Evolutionary conservation across 2,113 vertebrate species (phyloP), one percentile per base, ranked within the genome.

Genomic region (Erpornis zantholeuca): DNA sequence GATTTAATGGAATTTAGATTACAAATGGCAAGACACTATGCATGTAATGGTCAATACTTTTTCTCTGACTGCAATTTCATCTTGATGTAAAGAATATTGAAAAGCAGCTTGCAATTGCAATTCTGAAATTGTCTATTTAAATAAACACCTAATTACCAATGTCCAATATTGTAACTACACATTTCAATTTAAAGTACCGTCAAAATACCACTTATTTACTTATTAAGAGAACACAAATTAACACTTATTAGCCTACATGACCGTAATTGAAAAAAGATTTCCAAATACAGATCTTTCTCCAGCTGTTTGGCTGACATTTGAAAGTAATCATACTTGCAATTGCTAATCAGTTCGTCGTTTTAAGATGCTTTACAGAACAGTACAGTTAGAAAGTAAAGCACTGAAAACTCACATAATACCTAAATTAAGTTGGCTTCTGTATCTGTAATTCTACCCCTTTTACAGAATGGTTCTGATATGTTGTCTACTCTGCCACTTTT

Each of bases 161-260:
- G 40, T 52, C 54, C 85, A 82, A 42, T 47, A 40, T 45, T 35
- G 36, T 71, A 92, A 68, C 28, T 49, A 35, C 0, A 2, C 11
- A 35, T 53, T 85, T n/a, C 29, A 89, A 76, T 93, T 92, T 87
- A 53, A 91, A 93, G 65, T 42, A 53, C 36, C 36, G 61, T 72
- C 36, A 68, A 86, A 73, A 78, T 35, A 47, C 8, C 35, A 47
- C 68, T 88, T 88, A 50, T 53, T 75, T 77, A 69, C 83, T 92
- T 92, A 83, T 42, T 80, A 84, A 78, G 35, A 84, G 60, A 91
- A 73, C 28, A 9, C 68, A 86, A 86, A 93, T 44, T 60, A 92
- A 88, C 35, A 60, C 36, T 78, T 47, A 64, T 54, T 86, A 90
- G 40, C 40, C 38, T 78, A 90, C 40, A 50, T 19, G 38, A 54